phyloP scores from a whole-genome alignment of 2,797 vertebrate species.

The Tenualosa thibaudeaui region DNA sequence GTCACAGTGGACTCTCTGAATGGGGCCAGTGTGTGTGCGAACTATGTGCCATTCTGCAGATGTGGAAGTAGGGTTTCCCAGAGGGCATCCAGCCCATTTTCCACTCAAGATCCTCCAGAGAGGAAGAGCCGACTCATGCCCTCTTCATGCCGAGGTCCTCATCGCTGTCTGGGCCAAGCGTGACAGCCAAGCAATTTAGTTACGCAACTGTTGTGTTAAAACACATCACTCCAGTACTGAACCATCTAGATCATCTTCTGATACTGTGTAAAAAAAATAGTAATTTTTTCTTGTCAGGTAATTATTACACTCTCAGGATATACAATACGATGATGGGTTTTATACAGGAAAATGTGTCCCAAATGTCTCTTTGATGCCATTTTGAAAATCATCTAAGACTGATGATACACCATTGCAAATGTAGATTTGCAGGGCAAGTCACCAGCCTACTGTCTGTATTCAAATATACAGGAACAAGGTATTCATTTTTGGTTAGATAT shows the following conservation, averaged over 20 bases:
- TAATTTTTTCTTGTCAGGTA: not conserved
- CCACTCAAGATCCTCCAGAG: slow-evolving; percentile 45
- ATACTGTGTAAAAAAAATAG: not conserved
- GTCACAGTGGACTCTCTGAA: slow-evolving; percentile 50
- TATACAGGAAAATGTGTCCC: not conserved
- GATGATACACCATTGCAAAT: slow-evolving; percentile 63
- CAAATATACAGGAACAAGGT: slow-evolving; percentile 54
- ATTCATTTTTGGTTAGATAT: slow-evolving; percentile 52
- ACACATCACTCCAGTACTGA: not conserved
- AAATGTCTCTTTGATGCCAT: slow-evolving; percentile 51
- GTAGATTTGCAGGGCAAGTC: slow-evolving; percentile 60
- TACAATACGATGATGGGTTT: not conserved
- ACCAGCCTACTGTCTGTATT: slow-evolving; percentile 67
- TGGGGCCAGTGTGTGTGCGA: slow-evolving; percentile 41
- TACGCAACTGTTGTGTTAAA: not conserved
- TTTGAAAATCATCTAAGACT: slow-evolving; percentile 64
- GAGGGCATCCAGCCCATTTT: slow-evolving; percentile 50
- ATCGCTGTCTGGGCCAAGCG: slow-evolving; percentile 37
- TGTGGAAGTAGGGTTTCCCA: slow-evolving; percentile 50
- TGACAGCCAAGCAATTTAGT: not conserved
- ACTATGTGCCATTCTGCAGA: slow-evolving; percentile 35
- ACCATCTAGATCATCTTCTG: not conserved
- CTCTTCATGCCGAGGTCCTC: slow-evolving; percentile 43
- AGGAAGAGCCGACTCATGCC: slow-evolving; percentile 44
- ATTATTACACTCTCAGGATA: not conserved